Evolutionary conservation across 2,797 vertebrate species (phyloP).

Genomic region (Pelobates cultripes): DNA sequence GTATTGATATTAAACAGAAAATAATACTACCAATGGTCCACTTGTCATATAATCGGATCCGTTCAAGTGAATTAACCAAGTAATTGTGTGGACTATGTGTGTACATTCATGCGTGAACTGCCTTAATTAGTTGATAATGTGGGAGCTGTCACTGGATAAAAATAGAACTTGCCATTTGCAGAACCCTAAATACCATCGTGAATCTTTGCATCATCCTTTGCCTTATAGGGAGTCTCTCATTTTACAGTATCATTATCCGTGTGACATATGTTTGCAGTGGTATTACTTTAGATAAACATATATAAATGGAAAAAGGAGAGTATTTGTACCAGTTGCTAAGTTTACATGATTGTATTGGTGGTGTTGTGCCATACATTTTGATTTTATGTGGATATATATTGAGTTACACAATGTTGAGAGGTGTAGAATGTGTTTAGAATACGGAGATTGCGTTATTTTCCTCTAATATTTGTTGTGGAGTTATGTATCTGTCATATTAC

Average conservation of each 20-base stretch:
- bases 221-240: constrained; percentile 18
- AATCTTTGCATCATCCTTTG: constrained; percentile 3
- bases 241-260: constrained; percentile 3
- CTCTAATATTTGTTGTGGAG: too few species aligned
- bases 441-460: too few species aligned
- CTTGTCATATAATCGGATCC: too few species aligned
- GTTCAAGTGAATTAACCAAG: too few species aligned
- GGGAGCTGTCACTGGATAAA: constrained; percentile 4
- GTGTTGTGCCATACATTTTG: background rate
- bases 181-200: background rate
- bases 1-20: too few species aligned
- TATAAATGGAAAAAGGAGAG: constrained; percentile 19
- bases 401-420: too few species aligned
- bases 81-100: too few species aligned
- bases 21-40: too few species aligned
- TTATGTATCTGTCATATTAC: too few species aligned
- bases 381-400: too few species aligned
- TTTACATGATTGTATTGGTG: background rate
- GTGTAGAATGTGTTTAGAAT: too few species aligned
- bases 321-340: background rate
- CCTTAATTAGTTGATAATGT: constrained; percentile 6
- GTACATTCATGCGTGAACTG: background rate
- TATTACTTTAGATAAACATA: constrained; percentile 27
- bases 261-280: constrained; percentile 13
- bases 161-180: constrained; percentile 31